These are phyloP conservation scores for Apocrypta bakeri DNA, from an alignment of 1,140 invertebrate genomes.

Conservation along the genomic window DNA sequence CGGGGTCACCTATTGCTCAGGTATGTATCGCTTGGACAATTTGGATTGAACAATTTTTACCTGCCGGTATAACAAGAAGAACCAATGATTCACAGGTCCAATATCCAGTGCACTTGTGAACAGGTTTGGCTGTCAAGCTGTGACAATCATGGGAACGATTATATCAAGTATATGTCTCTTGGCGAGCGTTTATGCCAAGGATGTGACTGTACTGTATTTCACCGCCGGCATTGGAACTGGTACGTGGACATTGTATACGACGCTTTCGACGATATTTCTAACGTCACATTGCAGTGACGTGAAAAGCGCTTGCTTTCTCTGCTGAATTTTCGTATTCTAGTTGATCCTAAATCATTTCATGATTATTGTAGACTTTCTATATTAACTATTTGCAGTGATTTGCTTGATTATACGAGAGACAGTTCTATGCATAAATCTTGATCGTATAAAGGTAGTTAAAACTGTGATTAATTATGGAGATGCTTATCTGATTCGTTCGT, in stretches of 20 bases:
- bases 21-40: no score
- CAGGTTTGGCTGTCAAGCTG: conserved; percentile 91
- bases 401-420: no score
- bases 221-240: conserved; percentile 91
- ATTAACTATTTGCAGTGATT: no score
- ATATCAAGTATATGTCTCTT: conserved; percentile 85
- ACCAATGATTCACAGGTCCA: conserved; percentile 81
- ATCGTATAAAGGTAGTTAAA: no score
- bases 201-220: conserved; percentile 87
- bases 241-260: conserved; percentile 60
- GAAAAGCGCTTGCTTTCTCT: no score
- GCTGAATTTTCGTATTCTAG: no score
- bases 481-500: not conserved
- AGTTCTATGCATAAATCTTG: not conserved
- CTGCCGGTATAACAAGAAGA: not conserved
- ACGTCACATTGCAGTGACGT: no score
- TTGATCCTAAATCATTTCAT: no score
- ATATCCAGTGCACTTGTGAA: conserved; percentile 95
- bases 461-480: not conserved
- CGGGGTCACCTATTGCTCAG: conserved; percentile 93
- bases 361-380: no score
- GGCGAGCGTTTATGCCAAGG: conserved; percentile 84
- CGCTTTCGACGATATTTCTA: no score
- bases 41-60: no score
- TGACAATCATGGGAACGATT: conserved; percentile 91